phyloP scores from a whole-genome alignment of 2,113 vertebrate species.

The Alectura lathami region DNA sequence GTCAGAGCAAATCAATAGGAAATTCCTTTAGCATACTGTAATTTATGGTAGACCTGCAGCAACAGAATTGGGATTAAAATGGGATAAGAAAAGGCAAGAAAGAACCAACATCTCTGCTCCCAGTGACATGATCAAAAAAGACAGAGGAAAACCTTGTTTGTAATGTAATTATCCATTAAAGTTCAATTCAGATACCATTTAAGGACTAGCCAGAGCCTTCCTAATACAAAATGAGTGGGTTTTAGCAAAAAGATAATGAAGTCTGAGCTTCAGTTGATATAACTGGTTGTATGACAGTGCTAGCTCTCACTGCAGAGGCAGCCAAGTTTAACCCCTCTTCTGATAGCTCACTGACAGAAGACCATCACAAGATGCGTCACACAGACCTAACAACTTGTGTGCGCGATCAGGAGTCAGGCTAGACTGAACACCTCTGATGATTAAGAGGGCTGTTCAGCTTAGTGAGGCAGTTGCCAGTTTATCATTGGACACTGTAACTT shows the following conservation, averaged over 20 bases:
- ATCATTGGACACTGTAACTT: background rate
- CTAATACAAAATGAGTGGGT: background rate
- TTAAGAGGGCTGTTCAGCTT: background rate
- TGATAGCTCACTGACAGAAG: background rate
- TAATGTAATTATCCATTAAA: slow-evolving; percentile 44
- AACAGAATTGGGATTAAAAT: slow-evolving; percentile 76
- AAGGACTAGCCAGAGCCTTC: slow-evolving; percentile 2
- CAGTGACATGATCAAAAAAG: slow-evolving; percentile 66
- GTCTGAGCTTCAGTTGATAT: background rate
- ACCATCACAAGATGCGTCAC: background rate
- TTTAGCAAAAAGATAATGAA: background rate
- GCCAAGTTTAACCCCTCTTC: background rate
- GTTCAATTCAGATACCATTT: slow-evolving; percentile 45
- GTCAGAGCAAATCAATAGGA: slow-evolving; percentile 84
- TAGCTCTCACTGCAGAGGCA: background rate
- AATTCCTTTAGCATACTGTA: slow-evolving; percentile 73
- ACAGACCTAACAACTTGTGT: background rate
- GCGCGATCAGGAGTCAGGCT: background rate
- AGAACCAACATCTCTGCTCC: slow-evolving; percentile 53
- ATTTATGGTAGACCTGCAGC: slow-evolving; percentile 75
- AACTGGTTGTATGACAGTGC: background rate
- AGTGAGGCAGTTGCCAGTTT: background rate
- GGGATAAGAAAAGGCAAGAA: slow-evolving; percentile 74
- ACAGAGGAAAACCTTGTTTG: slow-evolving; percentile 58
- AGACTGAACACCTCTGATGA: background rate